A percentile compares a stretch with the other conserved stretches of the same genome.
These are phyloP conservation scores for Leucozona laternaria DNA, from an alignment of 2,888 invertebrate genomes.

Conservation along the genomic window DNA sequence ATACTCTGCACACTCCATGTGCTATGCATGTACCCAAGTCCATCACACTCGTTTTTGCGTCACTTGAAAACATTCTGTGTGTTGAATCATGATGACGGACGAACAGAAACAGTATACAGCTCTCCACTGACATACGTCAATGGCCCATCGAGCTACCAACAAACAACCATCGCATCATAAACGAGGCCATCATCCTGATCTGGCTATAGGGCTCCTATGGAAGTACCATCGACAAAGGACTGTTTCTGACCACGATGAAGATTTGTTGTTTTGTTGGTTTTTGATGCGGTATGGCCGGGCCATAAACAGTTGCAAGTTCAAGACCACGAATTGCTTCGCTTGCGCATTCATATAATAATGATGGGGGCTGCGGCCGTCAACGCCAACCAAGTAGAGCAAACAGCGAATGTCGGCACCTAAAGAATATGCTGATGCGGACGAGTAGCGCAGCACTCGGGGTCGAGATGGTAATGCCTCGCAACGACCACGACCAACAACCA, in stretches of 20 bases:
- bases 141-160: slow-evolving; percentile 34
- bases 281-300: slow-evolving; percentile 37
- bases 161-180: slow-evolving; percentile 26
- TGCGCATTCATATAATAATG: slow-evolving; percentile 56
- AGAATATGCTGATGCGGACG: slow-evolving; percentile 52
- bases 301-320: slow-evolving; percentile 75
- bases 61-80: slow-evolving; percentile 33
- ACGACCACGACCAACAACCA: slow-evolving; percentile 39
- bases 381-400: slow-evolving; percentile 61
- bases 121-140: slow-evolving; percentile 37
- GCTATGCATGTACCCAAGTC: slow-evolving; percentile 4
- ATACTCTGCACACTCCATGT: neutral
- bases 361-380: slow-evolving; percentile 42
- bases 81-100: slow-evolving; percentile 53
- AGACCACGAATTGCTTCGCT: slow-evolving; percentile 57
- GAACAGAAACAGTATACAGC: slow-evolving; percentile 17
- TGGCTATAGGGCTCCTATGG: slow-evolving; percentile 32
- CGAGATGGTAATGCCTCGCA: slow-evolving; percentile 32
- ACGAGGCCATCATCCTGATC: slow-evolving; percentile 34
- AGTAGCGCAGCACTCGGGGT: slow-evolving; percentile 11
- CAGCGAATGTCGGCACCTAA: slow-evolving; percentile 51
- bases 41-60: slow-evolving; percentile 21
- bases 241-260: slow-evolving; percentile 49
- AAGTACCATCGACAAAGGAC: slow-evolving; percentile 56
- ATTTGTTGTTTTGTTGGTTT: slow-evolving; percentile 65